phyloP scores from a whole-genome alignment of 2,888 invertebrate genomes.

The Mesorhabditis spiculigera region DNA sequence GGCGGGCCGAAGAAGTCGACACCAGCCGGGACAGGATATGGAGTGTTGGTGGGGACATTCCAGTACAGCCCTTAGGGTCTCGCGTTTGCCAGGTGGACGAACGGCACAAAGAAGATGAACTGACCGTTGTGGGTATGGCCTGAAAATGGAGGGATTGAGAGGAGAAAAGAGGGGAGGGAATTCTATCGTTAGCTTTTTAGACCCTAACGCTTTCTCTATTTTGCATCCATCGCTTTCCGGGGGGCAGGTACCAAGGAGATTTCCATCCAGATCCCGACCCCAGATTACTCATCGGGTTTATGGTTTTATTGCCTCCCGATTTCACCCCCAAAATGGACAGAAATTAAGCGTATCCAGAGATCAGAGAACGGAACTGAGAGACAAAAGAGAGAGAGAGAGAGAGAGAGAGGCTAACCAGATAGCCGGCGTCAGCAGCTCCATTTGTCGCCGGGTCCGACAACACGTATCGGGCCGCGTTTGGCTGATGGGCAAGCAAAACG shows the following conservation, averaged over 20 bases:
- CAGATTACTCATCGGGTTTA: too few relatives aligned
- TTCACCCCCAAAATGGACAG: too few relatives aligned
- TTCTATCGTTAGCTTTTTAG: too few relatives aligned
- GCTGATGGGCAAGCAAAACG: conserved; percentile 61
- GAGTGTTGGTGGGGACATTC: conserved; percentile 32
- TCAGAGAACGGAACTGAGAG: too few relatives aligned
- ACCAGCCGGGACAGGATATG: conserved; percentile 55
- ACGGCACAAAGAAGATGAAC: conserved; percentile 49
- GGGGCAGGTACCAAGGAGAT: too few relatives aligned
- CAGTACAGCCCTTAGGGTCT: conserved; percentile 34
- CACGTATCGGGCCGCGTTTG: conserved; percentile 58
- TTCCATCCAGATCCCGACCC: too few relatives aligned
- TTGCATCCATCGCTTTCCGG: too few relatives aligned
- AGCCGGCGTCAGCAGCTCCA: conserved; percentile 56
- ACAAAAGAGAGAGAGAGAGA: too few relatives aligned
- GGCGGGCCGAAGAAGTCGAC: conserved; percentile 61
- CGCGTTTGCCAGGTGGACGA: background rate
- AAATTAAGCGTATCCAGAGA: too few relatives aligned
- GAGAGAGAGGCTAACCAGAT: conserved; percentile 56
- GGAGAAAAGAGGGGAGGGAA: too few relatives aligned
- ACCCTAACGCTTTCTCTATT: too few relatives aligned
- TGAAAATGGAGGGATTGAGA: conserved; percentile 15
- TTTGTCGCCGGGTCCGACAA: conserved; percentile 49
- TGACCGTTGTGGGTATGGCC: conserved; percentile 58
- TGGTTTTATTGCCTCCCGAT: too few relatives aligned